A percentile compares a stretch with the other conserved stretches of the same genome.
phyloP scores from a whole-genome alignment of 2,113 vertebrate genomes.

The Gopherus flavomarginatus region DNA sequence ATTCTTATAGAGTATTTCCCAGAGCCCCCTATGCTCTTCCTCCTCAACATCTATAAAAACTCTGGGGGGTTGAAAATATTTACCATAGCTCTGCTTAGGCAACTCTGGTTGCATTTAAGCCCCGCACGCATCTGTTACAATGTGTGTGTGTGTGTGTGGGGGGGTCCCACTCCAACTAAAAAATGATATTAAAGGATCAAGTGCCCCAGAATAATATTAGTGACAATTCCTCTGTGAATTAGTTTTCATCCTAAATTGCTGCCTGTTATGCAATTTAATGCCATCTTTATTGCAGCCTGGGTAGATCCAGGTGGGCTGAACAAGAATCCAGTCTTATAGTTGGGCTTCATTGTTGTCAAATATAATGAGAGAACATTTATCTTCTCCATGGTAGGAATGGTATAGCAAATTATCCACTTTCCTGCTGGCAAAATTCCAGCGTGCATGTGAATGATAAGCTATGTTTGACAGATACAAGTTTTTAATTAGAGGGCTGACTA shows the following conservation, averaged over 20 bases:
- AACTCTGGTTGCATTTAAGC: too few species aligned
- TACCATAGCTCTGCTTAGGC: too few species aligned
- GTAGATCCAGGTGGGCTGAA: background rate
- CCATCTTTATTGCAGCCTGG: accelerated
- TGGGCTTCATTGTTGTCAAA: background rate
- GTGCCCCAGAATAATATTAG: background rate
- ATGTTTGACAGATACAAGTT: background rate
- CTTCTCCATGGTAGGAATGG: background rate
- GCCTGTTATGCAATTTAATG: background rate
- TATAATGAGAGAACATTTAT: background rate
- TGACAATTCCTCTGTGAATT: background rate
- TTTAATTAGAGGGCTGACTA: background rate
- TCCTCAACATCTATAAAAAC: too few species aligned
- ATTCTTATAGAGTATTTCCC: too few species aligned
- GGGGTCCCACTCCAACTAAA: background rate
- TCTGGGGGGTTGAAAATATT: too few species aligned
- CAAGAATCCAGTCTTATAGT: background rate
- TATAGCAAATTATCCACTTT: accelerated
- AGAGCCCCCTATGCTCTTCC: too few species aligned
- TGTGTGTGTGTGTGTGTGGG: background rate
- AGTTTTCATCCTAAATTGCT: background rate
- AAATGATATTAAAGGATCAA: background rate
- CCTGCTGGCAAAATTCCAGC: background rate
- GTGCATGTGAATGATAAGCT: background rate
- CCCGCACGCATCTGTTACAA: background rate